Percentiles rank a stretch among this genome's conserved stretches.
Evolutionary conservation across 2,888 invertebrate genomes (phyloP).

Genomic region (Noctuana brunneofusca): DNA sequence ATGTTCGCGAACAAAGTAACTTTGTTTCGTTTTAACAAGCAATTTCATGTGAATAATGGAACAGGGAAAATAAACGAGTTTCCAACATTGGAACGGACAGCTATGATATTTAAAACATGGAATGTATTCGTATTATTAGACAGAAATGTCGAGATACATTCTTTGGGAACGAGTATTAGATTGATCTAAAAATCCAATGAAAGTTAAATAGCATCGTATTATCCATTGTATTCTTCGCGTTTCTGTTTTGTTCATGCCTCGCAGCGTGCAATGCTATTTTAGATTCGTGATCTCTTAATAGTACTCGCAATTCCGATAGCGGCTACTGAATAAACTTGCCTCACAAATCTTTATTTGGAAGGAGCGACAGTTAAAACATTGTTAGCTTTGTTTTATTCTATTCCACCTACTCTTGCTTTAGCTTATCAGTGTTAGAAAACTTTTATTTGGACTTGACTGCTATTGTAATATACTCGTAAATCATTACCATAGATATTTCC

Average conservation of each 20-base stretch:
- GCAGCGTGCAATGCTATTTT: conserved; percentile 64
- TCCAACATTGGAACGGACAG: conserved; percentile 27
- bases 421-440: conserved; percentile 11
- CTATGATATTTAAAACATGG: conserved; percentile 24
- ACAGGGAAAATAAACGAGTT: conserved; percentile 29
- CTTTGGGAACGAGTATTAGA: conserved; percentile 14
- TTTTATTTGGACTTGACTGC: not conserved
- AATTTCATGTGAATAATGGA: conserved; percentile 34
- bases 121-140: conserved; percentile 13
- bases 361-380: conserved; percentile 38
- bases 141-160: conserved; percentile 13
- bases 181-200: conserved; percentile 37
- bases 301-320: conserved; percentile 60
- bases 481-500: too few relatives aligned
- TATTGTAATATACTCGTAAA: too few relatives aligned
- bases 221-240: conserved; percentile 58
- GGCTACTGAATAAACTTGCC: conserved; percentile 52
- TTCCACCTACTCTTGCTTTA: conserved; percentile 13
- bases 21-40: conserved; percentile 34
- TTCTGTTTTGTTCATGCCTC: conserved; percentile 58
- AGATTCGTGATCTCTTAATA: conserved; percentile 75
- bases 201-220: conserved; percentile 45
- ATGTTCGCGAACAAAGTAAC: conserved; percentile 29
- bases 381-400: conserved; percentile 27
- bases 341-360: conserved; percentile 45